Evolutionary conservation across 2,888 invertebrate species (phyloP).

Genomic region (Oxystoma pomonae): DNA sequence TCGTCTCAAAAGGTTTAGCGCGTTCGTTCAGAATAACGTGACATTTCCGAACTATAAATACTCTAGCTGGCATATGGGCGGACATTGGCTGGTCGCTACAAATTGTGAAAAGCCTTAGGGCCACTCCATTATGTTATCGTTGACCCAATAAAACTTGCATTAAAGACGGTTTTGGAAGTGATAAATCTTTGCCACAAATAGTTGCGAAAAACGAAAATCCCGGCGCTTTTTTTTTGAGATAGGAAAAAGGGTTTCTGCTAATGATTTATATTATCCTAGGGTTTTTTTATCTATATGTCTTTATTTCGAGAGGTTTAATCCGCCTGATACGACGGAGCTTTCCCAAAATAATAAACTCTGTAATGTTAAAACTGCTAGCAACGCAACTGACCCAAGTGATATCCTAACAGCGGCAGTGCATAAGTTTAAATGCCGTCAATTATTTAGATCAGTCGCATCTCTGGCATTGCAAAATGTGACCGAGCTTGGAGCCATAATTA

Average conservation of each 20-base stretch:
- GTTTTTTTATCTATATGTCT: background rate
- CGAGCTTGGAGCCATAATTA: slow-evolving; percentile 18
- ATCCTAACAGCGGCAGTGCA: background rate
- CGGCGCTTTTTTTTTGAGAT: background rate
- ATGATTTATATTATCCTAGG: background rate
- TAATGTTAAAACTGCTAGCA: background rate
- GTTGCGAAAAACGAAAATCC: background rate
- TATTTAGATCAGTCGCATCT: background rate
- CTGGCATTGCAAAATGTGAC: background rate
- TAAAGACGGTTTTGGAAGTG: slow-evolving; percentile 16
- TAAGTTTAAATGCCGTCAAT: background rate
- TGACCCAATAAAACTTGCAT: slow-evolving; percentile 21
- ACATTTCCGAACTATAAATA: slow-evolving; percentile 18
- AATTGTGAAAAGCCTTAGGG: slow-evolving; percentile 19
- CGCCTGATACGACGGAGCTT: background rate
- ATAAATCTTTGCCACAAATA: slow-evolving; percentile 10
- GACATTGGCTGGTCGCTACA: slow-evolving; percentile 11
- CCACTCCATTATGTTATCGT: slow-evolving; percentile 14
- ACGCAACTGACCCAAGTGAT: background rate
- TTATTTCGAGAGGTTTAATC: background rate
- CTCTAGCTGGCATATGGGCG: slow-evolving; percentile 16
- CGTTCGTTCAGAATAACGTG: background rate
- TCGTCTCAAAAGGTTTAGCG: background rate
- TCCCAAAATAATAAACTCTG: background rate
- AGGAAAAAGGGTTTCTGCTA: background rate